Conservation (phyloP, 2,797 vertebrate species). For the Neopelma chrysocephalum region DNA sequence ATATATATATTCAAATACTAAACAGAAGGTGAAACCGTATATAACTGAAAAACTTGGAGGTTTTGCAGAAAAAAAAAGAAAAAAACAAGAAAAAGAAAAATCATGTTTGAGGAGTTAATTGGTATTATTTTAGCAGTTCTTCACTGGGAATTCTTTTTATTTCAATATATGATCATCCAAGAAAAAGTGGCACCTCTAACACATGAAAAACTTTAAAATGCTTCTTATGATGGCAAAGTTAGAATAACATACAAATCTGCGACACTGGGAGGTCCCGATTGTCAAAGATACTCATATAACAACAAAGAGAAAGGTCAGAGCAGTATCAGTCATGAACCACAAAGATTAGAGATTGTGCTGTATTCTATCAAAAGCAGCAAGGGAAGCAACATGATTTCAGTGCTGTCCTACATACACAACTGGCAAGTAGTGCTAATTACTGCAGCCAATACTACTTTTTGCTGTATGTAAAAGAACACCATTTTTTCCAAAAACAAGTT, state of each 20-base stretch:
- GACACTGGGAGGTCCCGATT: neutral
- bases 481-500: neutral
- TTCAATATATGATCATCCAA: neutral
- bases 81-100: neutral
- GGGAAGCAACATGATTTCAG: neutral
- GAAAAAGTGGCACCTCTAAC: neutral
- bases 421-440: neutral
- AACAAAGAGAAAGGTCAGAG: neutral
- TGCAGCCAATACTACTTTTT: neutral
- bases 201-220: neutral
- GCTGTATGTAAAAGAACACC: rapidly evolving
- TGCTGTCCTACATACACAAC: neutral
- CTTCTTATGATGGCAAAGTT: neutral
- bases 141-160: neutral
- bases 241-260: neutral
- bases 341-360: neutral
- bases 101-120: neutral
- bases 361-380: neutral
- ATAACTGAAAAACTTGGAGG: neutral
- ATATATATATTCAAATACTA: neutral
- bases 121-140: neutral
- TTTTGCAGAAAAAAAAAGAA: neutral
- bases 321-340: neutral
- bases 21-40: neutral
- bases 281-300: neutral